phyloP scores from a whole-genome alignment of 2,797 vertebrate species.

The Tenualosa ilisha region DNA sequence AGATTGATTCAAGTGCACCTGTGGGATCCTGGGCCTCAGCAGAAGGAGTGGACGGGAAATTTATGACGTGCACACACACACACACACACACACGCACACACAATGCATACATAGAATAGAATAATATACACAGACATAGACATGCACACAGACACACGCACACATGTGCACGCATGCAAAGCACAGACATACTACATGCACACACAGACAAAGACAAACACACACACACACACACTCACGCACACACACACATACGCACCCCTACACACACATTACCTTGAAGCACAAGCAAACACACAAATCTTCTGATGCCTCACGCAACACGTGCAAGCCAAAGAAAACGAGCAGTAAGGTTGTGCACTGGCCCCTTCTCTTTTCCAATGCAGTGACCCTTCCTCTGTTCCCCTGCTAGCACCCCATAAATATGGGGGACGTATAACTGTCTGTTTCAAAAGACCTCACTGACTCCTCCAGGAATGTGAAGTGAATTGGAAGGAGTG shows the following conservation, averaged over 20 bases:
- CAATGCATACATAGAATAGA: not conserved
- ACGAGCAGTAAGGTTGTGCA: slow-evolving; percentile 2
- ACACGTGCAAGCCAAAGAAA: not conserved
- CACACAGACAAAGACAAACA: not conserved
- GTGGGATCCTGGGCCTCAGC: slow-evolving; percentile 46
- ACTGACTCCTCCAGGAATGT: slow-evolving; percentile 48
- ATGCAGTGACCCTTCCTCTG: slow-evolving; percentile 36
- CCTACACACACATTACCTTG: not conserved
- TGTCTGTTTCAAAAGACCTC: slow-evolving; percentile 42
- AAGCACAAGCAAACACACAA: not conserved
- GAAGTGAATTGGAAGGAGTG: slow-evolving; percentile 40
- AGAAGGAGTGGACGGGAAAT: slow-evolving; percentile 39
- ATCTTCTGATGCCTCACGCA: not conserved
- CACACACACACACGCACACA: not conserved
- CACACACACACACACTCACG: not conserved
- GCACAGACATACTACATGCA: not conserved
- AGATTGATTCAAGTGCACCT: slow-evolving; percentile 54
- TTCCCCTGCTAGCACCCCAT: slow-evolving; percentile 42
- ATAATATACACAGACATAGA: not conserved
- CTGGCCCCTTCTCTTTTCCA: slow-evolving; percentile 28
- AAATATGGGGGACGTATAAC: slow-evolving; percentile 44
- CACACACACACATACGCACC: not conserved
- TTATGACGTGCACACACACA: slow-evolving; percentile 48
- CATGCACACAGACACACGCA: not conserved
- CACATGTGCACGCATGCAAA: not conserved